phyloP scores from a whole-genome alignment of 2,113 vertebrate genomes.

The Tyrannus savana region DNA sequence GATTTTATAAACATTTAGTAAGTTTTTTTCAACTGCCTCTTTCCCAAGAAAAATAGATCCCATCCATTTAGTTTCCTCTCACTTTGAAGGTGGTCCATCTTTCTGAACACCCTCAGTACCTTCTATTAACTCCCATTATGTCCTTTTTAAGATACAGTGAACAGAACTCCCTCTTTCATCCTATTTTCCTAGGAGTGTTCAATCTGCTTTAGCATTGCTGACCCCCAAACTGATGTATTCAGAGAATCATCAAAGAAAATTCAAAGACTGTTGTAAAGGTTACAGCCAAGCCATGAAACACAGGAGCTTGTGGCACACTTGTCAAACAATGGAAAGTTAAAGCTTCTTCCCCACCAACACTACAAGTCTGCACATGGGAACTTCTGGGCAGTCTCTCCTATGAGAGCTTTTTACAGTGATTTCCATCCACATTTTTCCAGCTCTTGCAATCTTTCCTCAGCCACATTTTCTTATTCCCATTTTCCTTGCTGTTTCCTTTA shows the following conservation, averaged over 20 bases:
- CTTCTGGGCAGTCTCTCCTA: background rate
- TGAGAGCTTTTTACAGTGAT: background rate
- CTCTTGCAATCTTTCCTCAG: background rate
- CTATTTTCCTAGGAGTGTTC: background rate
- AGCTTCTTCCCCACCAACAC: background rate
- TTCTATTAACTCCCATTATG: background rate
- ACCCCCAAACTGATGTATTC: background rate
- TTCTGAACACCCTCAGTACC: background rate
- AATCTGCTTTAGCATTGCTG: background rate
- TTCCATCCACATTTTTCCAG: background rate
- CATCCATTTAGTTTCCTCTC: background rate
- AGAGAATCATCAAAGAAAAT: background rate
- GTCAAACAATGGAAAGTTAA: background rate
- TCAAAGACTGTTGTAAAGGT: background rate
- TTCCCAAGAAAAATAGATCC: background rate
- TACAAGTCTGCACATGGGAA: background rate
- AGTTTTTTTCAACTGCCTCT: background rate
- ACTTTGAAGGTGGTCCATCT: background rate
- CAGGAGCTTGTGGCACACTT: background rate
- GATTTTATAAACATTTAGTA: background rate
- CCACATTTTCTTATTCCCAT: background rate
- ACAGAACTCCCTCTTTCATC: background rate
- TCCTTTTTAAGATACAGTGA: background rate
- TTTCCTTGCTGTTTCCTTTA: background rate
- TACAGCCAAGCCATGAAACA: background rate